These are phyloP conservation scores for Megaceryle alcyon DNA, from an alignment of 2,797 vertebrate genomes.

Conservation along the genomic window DNA sequence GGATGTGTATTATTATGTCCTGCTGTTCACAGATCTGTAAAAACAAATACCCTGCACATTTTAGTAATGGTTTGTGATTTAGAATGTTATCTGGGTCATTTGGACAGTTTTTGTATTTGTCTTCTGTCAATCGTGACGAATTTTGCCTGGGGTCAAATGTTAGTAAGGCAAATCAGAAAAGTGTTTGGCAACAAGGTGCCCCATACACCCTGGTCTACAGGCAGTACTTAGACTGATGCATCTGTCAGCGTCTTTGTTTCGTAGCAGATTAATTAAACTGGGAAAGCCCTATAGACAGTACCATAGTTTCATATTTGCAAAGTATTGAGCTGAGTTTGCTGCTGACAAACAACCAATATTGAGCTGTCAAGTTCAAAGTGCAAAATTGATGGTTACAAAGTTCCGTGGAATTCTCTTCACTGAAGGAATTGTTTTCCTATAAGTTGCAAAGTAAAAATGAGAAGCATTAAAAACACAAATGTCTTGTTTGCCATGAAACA, in stretches of 20 bases:
- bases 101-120: neutral
- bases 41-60: neutral
- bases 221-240: accelerated
- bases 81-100: neutral
- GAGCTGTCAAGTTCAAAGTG: neutral
- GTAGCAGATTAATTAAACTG: neutral
- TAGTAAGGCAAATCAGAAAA: neutral
- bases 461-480: neutral
- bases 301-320: neutral
- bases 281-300: neutral
- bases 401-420: neutral
- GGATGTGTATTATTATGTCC: neutral
- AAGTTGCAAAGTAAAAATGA: neutral
- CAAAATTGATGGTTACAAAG: neutral
- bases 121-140: neutral
- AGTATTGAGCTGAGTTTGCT: neutral
- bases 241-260: neutral
- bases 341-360: accelerated
- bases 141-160: neutral
- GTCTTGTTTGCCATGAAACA: accelerated
- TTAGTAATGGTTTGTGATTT: neutral
- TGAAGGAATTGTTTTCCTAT: neutral
- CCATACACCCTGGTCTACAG: accelerated
- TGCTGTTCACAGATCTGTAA: neutral
- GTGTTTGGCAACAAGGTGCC: neutral